Evolutionary conservation across 2,113 vertebrate species (phyloP), one percentile per base, ranked within the genome.

Genomic region (Brachirus orientalis): DNA sequence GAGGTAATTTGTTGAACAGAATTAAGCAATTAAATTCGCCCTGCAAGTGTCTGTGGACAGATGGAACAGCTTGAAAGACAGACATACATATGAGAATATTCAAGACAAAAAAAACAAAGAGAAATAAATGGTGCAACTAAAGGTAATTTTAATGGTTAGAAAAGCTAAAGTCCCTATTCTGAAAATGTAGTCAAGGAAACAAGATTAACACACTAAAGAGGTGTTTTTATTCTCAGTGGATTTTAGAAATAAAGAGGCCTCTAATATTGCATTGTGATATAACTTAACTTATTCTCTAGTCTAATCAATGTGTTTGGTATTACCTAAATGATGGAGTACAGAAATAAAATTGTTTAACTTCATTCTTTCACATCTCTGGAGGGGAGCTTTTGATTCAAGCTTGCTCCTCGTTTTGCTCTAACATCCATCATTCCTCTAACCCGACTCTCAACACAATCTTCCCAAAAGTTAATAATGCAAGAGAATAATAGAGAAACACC

Each of bases 331-430:
- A n/a, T n/a, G n/a, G n/a, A n/a, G n/a, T n/a, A n/a, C n/a, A n/a
- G n/a, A n/a, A n/a, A n/a, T 43, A 14, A 44, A 36, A 46, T 40
- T 38, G 55, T 33, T 54, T 37, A 13, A 63, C 58, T 50, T 72
- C 4, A 52, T 44, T 58, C 69, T n/a, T 46, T 58, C 44, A 37
- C 2, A 47, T 7, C 7, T 64, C 28, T 6, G 36, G 46, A n/a
- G n/a, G n/a, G n/a, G n/a, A n/a, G n/a, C n/a, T n/a, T n/a, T n/a
- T n/a, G n/a, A n/a, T n/a, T n/a, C n/a, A n/a, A n/a, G n/a, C n/a
- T n/a, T n/a, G n/a, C n/a, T n/a, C n/a, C n/a, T n/a, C n/a, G n/a
- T n/a, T n/a, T n/a, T n/a, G n/a, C n/a, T n/a, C n/a, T n/a, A n/a
- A n/a, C n/a, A n/a, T n/a, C n/a, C n/a, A n/a, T n/a, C 1, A 37